Evolutionary conservation across 2,888 invertebrate species (phyloP), one percentile per base, ranked within the genome.

Genomic region (Rhogogaster chlorosoma): DNA sequence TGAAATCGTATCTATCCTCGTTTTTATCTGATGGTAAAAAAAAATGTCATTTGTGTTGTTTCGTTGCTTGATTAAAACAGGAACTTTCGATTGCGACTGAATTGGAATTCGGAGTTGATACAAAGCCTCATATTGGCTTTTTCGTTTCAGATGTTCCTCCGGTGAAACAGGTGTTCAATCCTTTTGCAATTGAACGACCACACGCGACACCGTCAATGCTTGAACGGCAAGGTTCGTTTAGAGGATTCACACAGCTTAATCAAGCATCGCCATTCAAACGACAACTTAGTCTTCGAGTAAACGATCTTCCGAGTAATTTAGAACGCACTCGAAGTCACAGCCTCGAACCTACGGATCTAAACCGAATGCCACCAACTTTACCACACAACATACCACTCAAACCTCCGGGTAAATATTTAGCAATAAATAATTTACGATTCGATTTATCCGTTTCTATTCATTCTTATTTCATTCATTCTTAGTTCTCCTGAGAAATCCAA

Each of bases 201-300:
- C 99, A 99, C 92, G 99, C 99, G 85, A 99, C 99, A 67, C 97
- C 98, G 49, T 97, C 97, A 88, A 97, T 99, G 96, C 95, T 99
- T 84, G 98, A 99, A 93, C 95, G 99, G 49, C 99, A 99, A 94
- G 98, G 99, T 88, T 98, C 98, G 87, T 98, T 99, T 95, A 95
- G 99, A 84, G 98, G 98, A 78, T 98, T 99, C 94, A 96, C 96
- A 89, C 97, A 97, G 91, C 94, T 97, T 61, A 96, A 96, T 89
- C 96, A 95, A 94, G 97, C 97, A 91, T 98, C 98, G 26, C 99
- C 97, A 86, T 99, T 98, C 94, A 99, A 99, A 94, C 96, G 99
- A 71, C 99, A 99, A 94, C 97, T 99, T 95, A 99, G 99, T 87
- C 95, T 99, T 88, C 96, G 99, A 87, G 96, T 99, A 90, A 98